Conservation (phyloP, 2,797 vertebrate genomes). For the Bryconaethiops microstoma region DNA sequence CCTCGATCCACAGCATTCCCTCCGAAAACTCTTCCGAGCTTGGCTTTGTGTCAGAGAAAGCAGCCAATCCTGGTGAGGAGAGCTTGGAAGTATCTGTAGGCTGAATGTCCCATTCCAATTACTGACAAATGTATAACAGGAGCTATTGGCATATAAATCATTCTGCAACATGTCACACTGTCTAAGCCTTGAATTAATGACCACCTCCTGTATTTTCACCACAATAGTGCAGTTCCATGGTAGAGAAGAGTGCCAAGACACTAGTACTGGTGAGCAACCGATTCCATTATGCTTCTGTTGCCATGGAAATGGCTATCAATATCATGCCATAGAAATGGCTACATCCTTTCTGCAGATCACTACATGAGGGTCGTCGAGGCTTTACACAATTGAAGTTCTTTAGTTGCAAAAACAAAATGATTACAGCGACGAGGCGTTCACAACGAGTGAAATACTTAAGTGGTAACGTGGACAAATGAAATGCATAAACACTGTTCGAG, state of each 20-base stretch:
- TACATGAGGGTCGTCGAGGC: conserved; percentile 54
- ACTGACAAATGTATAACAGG: neutral
- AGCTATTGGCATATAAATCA: neutral
- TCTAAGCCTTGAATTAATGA: neutral
- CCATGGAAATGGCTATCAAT: conserved; percentile 75
- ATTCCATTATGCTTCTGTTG: conserved; percentile 63
- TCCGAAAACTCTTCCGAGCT: conserved; percentile 74
- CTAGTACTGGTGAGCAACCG: conserved; percentile 27
- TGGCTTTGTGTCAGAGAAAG: conserved; percentile 73
- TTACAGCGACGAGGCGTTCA: conserved; percentile 10
- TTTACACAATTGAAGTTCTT: conserved; percentile 38
- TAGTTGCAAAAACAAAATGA: conserved; percentile 12
- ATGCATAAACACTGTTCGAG: neutral
- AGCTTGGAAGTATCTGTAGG: neutral
- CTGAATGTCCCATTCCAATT: neutral
- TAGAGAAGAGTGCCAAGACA: conserved; percentile 24
- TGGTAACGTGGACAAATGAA: neutral
- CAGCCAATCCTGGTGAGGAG: conserved; percentile 71
- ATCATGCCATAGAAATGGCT: conserved; percentile 76
- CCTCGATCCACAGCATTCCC: conserved; percentile 80
- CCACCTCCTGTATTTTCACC: neutral
- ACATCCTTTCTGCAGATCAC: conserved; percentile 54
- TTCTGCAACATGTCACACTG: neutral
- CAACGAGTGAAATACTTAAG: neutral
- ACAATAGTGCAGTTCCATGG: neutral